Percentiles rank a stretch among this genome's conserved stretches.
phyloP scores from a whole-genome alignment of 2,888 invertebrate species.

The Acronicta aceris region DNA sequence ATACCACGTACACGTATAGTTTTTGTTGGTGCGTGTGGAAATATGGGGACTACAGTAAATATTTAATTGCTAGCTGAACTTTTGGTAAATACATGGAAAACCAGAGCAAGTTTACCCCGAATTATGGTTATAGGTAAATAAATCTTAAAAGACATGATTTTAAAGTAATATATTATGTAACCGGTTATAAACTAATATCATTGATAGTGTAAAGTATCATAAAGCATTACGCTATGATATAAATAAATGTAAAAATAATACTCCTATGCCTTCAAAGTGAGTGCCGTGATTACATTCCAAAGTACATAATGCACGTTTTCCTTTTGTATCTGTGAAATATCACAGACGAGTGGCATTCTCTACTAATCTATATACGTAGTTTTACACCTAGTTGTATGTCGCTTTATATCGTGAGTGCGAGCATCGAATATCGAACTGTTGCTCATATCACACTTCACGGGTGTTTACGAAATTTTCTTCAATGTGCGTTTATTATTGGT shows the following conservation, averaged over 20 bases:
- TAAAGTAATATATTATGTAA: too few species aligned
- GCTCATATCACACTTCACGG: slow-evolving; percentile 50
- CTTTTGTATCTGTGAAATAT: slow-evolving; percentile 19
- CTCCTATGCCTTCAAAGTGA: too few species aligned
- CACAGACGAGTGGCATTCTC: neutral
- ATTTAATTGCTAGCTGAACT: too few species aligned
- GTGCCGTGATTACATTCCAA: too few species aligned
- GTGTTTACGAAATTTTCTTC: slow-evolving; percentile 55
- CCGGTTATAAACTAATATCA: too few species aligned
- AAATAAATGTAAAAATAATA: too few species aligned
- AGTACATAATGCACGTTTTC: slow-evolving; percentile 1
- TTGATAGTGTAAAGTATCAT: too few species aligned
- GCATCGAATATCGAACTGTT: slow-evolving; percentile 36
- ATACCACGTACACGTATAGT: slow-evolving; percentile 2
- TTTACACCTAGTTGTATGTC: neutral
- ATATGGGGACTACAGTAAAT: neutral
- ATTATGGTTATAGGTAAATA: too few species aligned
- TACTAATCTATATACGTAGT: neutral
- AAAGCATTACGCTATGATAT: too few species aligned
- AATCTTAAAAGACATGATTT: too few species aligned
- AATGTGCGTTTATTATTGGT: slow-evolving; percentile 57
- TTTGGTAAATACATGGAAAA: too few species aligned
- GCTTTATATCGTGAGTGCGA: slow-evolving; percentile 1
- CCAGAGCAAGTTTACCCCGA: too few species aligned
- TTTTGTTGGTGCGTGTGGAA: neutral